Conservation (phyloP, 2,113 vertebrate species). For the Eonycteris spelaea region DNA sequence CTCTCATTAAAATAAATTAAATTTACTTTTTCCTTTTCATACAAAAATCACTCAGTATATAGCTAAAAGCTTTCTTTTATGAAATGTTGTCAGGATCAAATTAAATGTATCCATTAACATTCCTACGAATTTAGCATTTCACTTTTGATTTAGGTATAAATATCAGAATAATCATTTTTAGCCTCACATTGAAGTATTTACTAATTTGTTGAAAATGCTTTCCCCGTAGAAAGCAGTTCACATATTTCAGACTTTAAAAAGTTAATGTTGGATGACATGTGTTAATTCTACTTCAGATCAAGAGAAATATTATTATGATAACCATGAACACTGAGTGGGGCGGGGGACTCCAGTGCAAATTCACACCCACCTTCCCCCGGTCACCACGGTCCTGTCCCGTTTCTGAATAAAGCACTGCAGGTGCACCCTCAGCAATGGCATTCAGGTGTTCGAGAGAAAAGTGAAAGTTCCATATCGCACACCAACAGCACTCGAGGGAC, state of each 20-base stretch:
- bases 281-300: not conserved
- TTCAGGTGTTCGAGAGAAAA: not conserved
- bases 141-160: slow-evolving; percentile 29
- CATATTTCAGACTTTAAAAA: slow-evolving; percentile 2
- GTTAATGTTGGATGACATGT: not conserved
- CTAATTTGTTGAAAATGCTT: not conserved
- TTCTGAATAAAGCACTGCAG: not conserved
- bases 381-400: not conserved
- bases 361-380: not conserved
- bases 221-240: not conserved
- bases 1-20: slow-evolving; percentile 12
- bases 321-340: not conserved
- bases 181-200: not conserved
- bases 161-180: slow-evolving; percentile 22
- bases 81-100: slow-evolving; percentile 34
- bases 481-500: not conserved
- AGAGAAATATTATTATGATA: not conserved
- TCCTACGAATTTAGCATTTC: not conserved
- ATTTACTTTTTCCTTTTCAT: not conserved
- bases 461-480: not conserved
- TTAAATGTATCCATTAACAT: slow-evolving; percentile 26
- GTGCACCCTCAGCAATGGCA: not conserved
- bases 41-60: not conserved
- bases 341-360: not conserved
- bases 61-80: slow-evolving; percentile 28